These are phyloP conservation scores for Peromyscus attwateri DNA, from an alignment of 2,797 vertebrate genomes.

Conservation along the genomic window DNA sequence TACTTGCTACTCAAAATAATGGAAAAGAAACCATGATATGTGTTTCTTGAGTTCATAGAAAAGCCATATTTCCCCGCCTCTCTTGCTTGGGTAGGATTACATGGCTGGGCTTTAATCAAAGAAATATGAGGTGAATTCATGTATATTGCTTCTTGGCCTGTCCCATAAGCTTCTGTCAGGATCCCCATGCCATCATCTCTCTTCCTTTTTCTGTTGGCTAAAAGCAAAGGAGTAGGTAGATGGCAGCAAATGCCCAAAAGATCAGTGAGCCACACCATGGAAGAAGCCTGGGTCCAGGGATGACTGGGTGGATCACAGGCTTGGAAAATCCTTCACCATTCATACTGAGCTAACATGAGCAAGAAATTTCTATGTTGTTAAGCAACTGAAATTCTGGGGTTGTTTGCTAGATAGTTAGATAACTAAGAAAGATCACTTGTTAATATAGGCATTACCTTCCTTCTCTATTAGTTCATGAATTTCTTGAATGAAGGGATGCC, in stretches of 20 bases:
- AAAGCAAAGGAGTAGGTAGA: slow-evolving; percentile 25
- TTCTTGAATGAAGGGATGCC: slow-evolving; percentile 36
- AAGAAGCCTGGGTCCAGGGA: not conserved
- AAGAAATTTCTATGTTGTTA: slow-evolving; percentile 4
- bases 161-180: not conserved
- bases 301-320: not conserved
- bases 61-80: slow-evolving; percentile 3
- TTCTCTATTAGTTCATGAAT: not conserved
- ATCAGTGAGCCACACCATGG: not conserved
- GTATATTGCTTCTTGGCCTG: not conserved
- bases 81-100: not conserved
- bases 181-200: not conserved
- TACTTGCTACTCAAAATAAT: slow-evolving; percentile 26
- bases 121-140: not conserved
- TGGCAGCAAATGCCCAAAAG: not conserved
- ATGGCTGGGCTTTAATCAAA: not conserved
- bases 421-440: not conserved
- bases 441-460: not conserved
- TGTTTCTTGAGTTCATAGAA: not conserved
- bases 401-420: not conserved
- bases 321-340: not conserved
- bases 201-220: not conserved
- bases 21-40: not conserved
- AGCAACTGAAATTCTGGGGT: not conserved
- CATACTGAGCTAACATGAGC: not conserved